These are phyloP conservation scores for Callorhinus ursinus DNA, from an alignment of 2,113 vertebrate genomes.

Conservation along the genomic window DNA sequence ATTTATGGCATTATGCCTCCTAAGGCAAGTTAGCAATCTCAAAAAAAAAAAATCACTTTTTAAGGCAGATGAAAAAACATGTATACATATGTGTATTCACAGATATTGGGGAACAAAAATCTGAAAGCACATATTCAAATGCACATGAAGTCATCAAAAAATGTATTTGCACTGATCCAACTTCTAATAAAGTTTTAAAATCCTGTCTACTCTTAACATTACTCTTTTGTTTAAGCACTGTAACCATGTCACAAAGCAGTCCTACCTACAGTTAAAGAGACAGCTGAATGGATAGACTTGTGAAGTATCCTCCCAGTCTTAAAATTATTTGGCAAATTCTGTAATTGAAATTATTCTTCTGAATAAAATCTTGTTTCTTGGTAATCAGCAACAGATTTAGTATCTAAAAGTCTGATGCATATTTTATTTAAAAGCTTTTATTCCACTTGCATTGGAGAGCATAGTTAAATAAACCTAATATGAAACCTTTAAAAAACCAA, in stretches of 20 bases:
- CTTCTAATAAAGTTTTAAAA: constrained; percentile 15
- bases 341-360: constrained; percentile 15
- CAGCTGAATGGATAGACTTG: neutral
- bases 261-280: neutral
- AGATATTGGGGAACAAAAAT: neutral
- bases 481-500: constrained; percentile 31
- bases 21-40: neutral
- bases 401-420: constrained; percentile 10
- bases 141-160: neutral
- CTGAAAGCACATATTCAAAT: neutral
- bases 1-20: neutral
- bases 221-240: constrained; percentile 4
- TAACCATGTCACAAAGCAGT: constrained; percentile 31
- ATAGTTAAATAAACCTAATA: neutral
- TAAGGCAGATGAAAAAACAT: neutral
- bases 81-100: neutral
- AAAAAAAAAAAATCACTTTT: neutral
- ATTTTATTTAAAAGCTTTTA: constrained; percentile 16
- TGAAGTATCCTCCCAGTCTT: neutral
- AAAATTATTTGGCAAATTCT: neutral
- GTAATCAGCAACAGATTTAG: neutral
- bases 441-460: neutral
- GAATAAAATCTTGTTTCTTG: constrained; percentile 28
- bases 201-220: neutral
- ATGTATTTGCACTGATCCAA: neutral